Evolutionary conservation across 2,113 vertebrate genomes (phyloP), one percentile per base, ranked within the genome.

Genomic region (Eolophus roseicapilla): DNA sequence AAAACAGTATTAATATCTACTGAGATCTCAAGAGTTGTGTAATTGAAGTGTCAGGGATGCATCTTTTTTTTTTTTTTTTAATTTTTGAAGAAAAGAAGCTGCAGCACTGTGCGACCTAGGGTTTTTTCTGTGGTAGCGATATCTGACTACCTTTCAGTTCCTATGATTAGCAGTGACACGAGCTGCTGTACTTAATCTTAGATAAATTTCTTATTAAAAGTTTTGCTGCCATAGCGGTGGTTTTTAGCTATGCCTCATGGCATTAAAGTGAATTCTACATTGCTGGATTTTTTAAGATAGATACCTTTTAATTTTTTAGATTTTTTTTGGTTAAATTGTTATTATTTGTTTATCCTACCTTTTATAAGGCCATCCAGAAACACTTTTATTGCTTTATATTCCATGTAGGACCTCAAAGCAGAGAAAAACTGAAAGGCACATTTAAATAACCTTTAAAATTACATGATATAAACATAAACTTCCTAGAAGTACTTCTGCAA

Each of bases 371-470:
- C 57, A 76, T 12, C 1, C 13, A 69, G 57, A 86, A 80, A 63
- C 2, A 28, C 3, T 25, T 6, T 25, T 52, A 31, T 5, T 69
- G 13, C 14, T 62, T 80, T 69, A 25, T 69, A 62, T 41, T 4
- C 5, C 23, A 29, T 31, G 23, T 43, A 50, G 12, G 20, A 65
- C 23, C 14, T 43, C 29, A 82, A 85, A 86, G 31, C 37, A 69
- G 21, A 86, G 33, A 83, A 88, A 53, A 4, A n/a, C 21, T n/a
- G 25, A 90, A 90, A 90, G 33, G 6, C 7, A 92, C 3, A n/a
- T 86, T 77, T 57, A 69, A 84, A 62, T 49, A 86, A 44, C 6
- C 4, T 49, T 94, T 90, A 53, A 25, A 65, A 59, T 83, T 88
- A 70, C 5, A n/a, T 37, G 0, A 59, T 35, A 37, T 35, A 64